phyloP scores from a whole-genome alignment of 2,797 vertebrate genomes.

The Alauda arvensis region DNA sequence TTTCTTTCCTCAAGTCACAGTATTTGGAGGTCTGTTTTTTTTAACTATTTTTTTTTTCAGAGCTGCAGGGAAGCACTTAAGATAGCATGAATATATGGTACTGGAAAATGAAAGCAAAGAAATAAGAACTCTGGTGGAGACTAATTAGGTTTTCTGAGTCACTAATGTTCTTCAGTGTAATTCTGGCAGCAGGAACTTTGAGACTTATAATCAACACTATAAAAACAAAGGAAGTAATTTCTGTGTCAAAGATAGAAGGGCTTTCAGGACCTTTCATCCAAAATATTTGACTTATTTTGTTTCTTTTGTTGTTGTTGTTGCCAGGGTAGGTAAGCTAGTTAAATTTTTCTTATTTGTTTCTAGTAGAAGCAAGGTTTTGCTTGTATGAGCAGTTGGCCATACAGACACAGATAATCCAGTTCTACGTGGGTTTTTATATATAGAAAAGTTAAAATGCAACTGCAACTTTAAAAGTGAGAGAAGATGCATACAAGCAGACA shows the following conservation, averaged over 20 bases:
- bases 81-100: neutral
- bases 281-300: neutral
- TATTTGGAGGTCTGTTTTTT: neutral
- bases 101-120: neutral
- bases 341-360: neutral
- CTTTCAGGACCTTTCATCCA: neutral
- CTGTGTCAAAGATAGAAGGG: neutral
- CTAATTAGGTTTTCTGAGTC: constrained; percentile 27
- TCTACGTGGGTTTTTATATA: neutral
- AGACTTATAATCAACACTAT: neutral
- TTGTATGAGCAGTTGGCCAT: neutral
- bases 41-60: neutral
- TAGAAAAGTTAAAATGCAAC: neutral
- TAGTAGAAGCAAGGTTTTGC: neutral
- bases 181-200: constrained; percentile 2
- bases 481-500: neutral
- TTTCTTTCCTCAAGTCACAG: neutral
- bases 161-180: neutral
- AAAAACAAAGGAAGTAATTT: constrained; percentile 20
- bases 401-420: neutral
- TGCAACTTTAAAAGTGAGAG: neutral
- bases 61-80: neutral
- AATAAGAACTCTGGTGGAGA: neutral
- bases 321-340: neutral
- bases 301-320: neutral